Conservation (phyloP, 92 coral and sea anemone genomes). For the Phymanthus crucifer region DNA sequence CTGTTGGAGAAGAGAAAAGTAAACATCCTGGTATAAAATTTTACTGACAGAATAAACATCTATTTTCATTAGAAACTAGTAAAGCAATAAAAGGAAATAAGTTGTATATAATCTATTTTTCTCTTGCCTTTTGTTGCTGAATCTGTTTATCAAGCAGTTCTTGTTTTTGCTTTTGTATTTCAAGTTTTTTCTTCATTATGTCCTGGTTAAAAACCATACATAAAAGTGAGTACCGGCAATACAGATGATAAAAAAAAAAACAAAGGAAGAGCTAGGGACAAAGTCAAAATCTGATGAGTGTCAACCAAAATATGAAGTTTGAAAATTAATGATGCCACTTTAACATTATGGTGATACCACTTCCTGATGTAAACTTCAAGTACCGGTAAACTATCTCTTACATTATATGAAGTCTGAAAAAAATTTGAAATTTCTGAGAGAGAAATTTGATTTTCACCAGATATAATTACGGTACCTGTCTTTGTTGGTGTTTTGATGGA, state of each 20-base stretch:
- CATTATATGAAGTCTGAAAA: too few species aligned
- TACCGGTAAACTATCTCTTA: too few species aligned
- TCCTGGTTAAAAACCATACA: conserved; percentile 48
- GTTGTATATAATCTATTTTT: background rate
- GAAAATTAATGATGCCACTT: too few species aligned
- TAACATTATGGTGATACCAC: too few species aligned
- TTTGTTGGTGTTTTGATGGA: conserved; percentile 42
- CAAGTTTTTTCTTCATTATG: conserved; percentile 81
- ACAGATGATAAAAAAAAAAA: background rate
- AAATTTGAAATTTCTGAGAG: too few species aligned
- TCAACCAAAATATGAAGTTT: too few species aligned
- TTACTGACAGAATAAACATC: background rate
- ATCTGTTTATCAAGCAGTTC: conserved; percentile 84
- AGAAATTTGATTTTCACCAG: too few species aligned
- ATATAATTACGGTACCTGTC: too few species aligned
- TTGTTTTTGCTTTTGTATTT: conserved; percentile 92
- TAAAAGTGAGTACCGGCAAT: background rate
- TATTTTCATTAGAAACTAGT: background rate
- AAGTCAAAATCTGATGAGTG: too few species aligned
- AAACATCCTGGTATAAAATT: too few species aligned
- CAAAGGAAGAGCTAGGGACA: too few species aligned
- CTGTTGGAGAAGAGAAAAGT: conserved; percentile 33
- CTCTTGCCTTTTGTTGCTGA: conserved; percentile 80
- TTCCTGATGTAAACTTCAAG: too few species aligned
- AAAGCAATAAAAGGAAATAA: background rate